Conservation (phyloP, 2,888 invertebrate species). For the Sisyra nigra region DNA sequence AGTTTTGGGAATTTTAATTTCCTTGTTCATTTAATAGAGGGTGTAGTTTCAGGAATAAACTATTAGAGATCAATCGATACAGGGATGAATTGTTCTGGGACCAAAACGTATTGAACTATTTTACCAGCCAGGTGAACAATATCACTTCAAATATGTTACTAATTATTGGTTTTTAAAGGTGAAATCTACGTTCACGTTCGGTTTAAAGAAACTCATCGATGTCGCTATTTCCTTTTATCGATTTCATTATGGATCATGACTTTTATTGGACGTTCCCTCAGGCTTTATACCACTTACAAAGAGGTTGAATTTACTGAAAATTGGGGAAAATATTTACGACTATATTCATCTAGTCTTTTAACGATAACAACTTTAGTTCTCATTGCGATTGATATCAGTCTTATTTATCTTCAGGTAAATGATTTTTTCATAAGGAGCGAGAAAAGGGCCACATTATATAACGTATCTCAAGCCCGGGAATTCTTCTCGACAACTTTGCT, state of each 20-base stretch:
- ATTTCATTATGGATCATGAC: conserved; percentile 3
- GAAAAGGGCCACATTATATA: too few relatives aligned
- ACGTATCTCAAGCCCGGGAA: too few relatives aligned
- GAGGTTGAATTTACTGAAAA: not conserved
- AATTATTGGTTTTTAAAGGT: not conserved
- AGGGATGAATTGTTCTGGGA: too few relatives aligned
- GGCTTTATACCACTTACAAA: not conserved
- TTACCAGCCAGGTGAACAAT: too few relatives aligned
- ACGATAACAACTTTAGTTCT: not conserved
- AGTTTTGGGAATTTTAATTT: too few relatives aligned
- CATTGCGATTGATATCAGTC: not conserved
- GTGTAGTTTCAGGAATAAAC: too few relatives aligned
- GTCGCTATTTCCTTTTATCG: conserved; percentile 1
- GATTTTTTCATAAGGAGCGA: too few relatives aligned
- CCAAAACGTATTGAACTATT: too few relatives aligned
- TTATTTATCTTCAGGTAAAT: conserved; percentile 4
- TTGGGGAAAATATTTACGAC: not conserved
- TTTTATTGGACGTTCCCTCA: not conserved
- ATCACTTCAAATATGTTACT: too few relatives aligned
- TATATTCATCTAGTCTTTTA: not conserved
- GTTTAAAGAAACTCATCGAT: not conserved
- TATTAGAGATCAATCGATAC: too few relatives aligned
- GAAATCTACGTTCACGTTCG: conserved; percentile 4
- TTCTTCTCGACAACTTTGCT: too few relatives aligned
- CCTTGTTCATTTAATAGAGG: too few relatives aligned